These are phyloP conservation scores for Bombus huntii DNA, from an alignment of 1,140 invertebrate species.

Conservation along the genomic window DNA sequence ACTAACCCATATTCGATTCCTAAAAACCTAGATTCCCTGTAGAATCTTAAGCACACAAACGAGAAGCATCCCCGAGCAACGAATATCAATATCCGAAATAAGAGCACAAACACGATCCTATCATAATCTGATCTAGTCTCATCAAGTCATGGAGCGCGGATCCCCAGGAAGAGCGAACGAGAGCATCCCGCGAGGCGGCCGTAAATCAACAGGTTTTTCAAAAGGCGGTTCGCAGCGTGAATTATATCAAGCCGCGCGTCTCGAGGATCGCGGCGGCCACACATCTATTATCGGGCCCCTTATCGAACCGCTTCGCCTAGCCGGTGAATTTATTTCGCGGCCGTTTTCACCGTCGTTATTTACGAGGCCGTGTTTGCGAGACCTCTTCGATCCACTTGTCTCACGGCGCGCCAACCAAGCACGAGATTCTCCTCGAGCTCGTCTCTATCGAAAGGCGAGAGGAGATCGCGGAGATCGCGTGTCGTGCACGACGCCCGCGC, in stretches of 20 bases:
- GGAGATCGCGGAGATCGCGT: constrained; percentile 20
- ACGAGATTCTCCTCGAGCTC: constrained; percentile 23
- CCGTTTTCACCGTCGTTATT: constrained; percentile 35
- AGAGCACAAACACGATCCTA: background rate
- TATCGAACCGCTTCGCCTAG: constrained; percentile 44
- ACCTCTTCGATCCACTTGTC: constrained; percentile 64
- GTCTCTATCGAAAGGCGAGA: constrained; percentile 49
- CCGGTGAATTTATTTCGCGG: constrained; percentile 45
- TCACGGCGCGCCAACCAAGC: constrained; percentile 43
- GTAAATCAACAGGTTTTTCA: constrained; percentile 47
- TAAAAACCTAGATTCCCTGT: background rate
- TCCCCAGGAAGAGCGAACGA: background rate
- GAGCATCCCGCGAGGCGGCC: background rate
- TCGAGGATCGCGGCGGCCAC: constrained; percentile 20
- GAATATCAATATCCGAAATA: background rate
- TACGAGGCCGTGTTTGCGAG: constrained; percentile 22
- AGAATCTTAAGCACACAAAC: background rate
- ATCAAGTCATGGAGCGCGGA: background rate
- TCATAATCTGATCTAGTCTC: background rate
- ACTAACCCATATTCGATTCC: background rate
- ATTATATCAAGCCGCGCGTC: constrained; percentile 33
- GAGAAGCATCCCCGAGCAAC: background rate
- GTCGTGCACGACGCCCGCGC: constrained; percentile 50
- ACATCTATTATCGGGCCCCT: constrained; percentile 47
- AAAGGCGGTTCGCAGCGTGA: constrained; percentile 21